phyloP scores from a whole-genome alignment of 1,140 invertebrate genomes.

The Penaeus indicus region DNA sequence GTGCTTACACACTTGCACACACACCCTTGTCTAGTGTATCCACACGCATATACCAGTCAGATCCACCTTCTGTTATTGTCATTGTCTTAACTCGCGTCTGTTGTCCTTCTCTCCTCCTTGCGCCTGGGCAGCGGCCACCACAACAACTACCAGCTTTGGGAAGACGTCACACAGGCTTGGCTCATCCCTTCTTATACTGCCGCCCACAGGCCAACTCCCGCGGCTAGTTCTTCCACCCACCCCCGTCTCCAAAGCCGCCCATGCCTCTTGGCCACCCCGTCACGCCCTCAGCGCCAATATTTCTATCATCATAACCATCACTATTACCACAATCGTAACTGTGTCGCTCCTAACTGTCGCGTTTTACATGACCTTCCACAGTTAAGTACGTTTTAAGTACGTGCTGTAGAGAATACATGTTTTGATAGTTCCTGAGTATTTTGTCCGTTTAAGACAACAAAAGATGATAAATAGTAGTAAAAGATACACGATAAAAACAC shows the following conservation, averaged over 20 bases:
- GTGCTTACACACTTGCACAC: too few species aligned
- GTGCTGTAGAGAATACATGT: too few species aligned
- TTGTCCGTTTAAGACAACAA: too few species aligned
- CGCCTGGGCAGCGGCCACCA: slow-evolving; percentile 30
- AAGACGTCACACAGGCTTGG: slow-evolving; percentile 56
- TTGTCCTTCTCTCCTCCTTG: too few species aligned
- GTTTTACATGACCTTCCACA: slow-evolving; percentile 44
- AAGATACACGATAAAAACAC: too few species aligned
- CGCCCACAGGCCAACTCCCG: slow-evolving; percentile 53
- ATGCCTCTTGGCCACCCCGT: slow-evolving; percentile 37
- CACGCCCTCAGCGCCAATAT: slow-evolving; percentile 6
- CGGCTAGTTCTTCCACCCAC: slow-evolving; percentile 46
- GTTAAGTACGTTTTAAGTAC: slow-evolving; percentile 48
- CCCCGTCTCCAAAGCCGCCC: slow-evolving; percentile 57
- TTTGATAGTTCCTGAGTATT: too few species aligned
- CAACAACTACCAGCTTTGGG: slow-evolving; percentile 58
- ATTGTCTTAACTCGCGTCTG: too few species aligned
- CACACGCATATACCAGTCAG: neutral
- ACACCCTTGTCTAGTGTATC: neutral
- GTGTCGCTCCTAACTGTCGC: slow-evolving; percentile 49
- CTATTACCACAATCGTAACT: slow-evolving; percentile 55
- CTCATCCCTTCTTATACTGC: slow-evolving; percentile 48
- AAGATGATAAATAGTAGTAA: too few species aligned
- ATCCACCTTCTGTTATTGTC: too few species aligned
- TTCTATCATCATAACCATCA: slow-evolving; percentile 59